Evolutionary conservation across 2,113 vertebrate genomes (phyloP).

Genomic region (Leptosomus discolor): DNA sequence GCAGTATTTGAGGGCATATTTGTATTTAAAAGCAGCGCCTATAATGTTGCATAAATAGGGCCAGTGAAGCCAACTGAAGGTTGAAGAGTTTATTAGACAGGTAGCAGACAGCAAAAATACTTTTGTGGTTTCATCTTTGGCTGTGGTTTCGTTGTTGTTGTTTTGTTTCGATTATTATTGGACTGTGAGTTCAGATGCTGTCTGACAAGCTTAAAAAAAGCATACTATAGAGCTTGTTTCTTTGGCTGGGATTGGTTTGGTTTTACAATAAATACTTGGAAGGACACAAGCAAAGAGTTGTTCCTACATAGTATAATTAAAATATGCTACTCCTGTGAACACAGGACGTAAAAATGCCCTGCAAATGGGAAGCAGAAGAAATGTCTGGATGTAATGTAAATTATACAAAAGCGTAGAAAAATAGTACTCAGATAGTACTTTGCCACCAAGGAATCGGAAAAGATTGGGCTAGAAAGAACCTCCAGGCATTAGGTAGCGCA

Average conservation of each 20-base stretch:
- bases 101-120: neutral
- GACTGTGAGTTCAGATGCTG: neutral
- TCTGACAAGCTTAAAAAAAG: neutral
- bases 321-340: neutral
- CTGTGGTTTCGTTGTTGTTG: neutral
- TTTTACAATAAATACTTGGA: neutral
- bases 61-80: neutral
- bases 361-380: neutral
- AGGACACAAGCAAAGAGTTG: neutral
- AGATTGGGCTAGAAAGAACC: neutral
- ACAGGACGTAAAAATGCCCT: neutral
- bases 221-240: neutral
- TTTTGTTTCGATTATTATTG: neutral
- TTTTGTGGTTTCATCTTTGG: neutral
- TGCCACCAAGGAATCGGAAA: neutral
- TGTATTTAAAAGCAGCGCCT: neutral
- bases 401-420: neutral
- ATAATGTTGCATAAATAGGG: neutral
- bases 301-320: neutral
- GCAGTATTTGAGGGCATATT: neutral
- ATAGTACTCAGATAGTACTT: neutral
- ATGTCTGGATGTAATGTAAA: neutral
- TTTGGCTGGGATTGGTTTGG: neutral
- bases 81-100: neutral
- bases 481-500: neutral